Conservation (phyloP, 2,113 vertebrate species). For the Anoplopoma fimbria region DNA sequence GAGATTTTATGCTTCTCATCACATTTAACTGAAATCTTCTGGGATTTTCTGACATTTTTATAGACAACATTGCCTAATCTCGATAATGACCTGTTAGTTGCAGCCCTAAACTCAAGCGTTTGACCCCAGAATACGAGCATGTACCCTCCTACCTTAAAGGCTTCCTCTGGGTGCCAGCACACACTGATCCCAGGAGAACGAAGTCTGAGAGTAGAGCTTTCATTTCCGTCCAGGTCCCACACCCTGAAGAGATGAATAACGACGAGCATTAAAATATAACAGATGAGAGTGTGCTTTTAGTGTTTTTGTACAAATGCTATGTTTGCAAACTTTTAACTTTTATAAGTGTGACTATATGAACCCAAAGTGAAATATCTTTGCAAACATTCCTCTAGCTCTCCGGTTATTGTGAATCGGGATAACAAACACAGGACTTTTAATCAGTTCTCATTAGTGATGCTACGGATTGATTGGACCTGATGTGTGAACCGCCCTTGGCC, state of each 20-base stretch:
- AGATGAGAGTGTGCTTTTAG: conserved; percentile 2
- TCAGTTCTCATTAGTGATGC: conserved; percentile 46
- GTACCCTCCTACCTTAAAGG: conserved; percentile 87
- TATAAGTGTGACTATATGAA: not conserved
- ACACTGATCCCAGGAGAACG: conserved; percentile 95
- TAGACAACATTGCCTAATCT: not conserved
- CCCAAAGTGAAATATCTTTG: conserved; percentile 2
- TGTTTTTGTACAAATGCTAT: not conserved
- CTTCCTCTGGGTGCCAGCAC: conserved; percentile 96
- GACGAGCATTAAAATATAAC: conserved; percentile 7
- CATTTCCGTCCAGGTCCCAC: conserved; percentile 93
- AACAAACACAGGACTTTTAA: conserved; percentile 19
- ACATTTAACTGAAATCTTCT: not conserved
- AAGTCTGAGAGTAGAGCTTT: conserved; percentile 88
- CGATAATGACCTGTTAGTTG: not conserved
- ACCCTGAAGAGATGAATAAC: conserved; percentile 81
- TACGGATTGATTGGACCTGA: conserved; percentile 23
- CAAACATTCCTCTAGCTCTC: not conserved
- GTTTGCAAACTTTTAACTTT: not conserved
- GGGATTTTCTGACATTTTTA: no score
- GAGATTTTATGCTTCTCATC: not conserved
- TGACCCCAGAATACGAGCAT: not conserved
- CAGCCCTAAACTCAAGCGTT: not conserved
- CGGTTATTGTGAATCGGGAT: conserved; percentile 7
- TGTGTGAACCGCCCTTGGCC: conserved; percentile 39